Base-by-base conservation (phyloP, 2,113 vertebrate species). In the Dunckerocampus dactyliophorus region DNA sequence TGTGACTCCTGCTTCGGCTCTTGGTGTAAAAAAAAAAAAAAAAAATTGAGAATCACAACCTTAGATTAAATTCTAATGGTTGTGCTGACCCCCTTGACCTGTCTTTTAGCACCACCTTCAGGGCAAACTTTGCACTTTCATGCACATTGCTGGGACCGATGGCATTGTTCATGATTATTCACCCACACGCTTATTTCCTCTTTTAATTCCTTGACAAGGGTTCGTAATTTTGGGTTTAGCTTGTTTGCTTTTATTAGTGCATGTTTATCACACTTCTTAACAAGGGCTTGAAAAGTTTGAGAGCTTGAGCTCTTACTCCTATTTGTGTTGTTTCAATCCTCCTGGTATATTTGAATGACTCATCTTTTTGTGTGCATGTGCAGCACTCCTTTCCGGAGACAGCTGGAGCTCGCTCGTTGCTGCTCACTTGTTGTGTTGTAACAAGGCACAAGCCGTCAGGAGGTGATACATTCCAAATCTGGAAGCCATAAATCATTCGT, bases 401-500 rank as follows among this genome's bases (percentile, higher is more conserved):
- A 73, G 82, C 79, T 81, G 82, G 74, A 62, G 62, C 72, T 59
- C 39, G 9, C 62, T 80, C 54, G 65, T 67, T 64, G 60, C 70
- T 59, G 12, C 59, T 62, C 39, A 13, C 59, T 80, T 58, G 65
- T 67, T 64, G 60, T 72, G 64, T 65, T 61, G 69, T 72, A 82
- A 76, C 61, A 47, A 78, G 74, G 76, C 70, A 63, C 82, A 69
- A 81, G 84, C 79, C 68, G 76, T 65, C 81, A 73, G 74, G 81
- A 85, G 78, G 79, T 77, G 81, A 82, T 82, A 58, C 75, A 81
- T 84, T 89, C 82, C 82, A 85, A 82, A 84, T 89, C 82, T 88
- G 86, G 76, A 85, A 75, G 80, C 85, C 79, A 78, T 84, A 82
- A 86, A 88, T 74, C 74, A 48, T 65, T 67, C 64, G 53, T 11